phyloP scores from a whole-genome alignment of 2,888 invertebrate species.

The Lepetodrilus schrolli region DNA sequence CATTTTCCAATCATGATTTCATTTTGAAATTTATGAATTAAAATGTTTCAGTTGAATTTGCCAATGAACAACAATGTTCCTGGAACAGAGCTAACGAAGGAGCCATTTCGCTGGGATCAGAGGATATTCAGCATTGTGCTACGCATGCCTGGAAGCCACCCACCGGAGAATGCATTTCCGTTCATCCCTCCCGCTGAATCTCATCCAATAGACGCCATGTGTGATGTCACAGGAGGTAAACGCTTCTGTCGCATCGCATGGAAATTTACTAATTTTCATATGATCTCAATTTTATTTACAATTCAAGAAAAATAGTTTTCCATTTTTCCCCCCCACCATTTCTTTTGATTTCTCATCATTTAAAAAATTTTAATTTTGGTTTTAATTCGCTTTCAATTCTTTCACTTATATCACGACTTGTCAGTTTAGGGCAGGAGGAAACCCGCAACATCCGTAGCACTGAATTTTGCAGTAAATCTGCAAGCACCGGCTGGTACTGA shows the following conservation, averaged over 20 bases:
- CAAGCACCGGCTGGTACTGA: too few species aligned
- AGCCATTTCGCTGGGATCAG: slow-evolving; percentile 99
- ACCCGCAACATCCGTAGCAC: too few species aligned
- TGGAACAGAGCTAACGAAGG: slow-evolving; percentile 95
- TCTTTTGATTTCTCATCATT: too few species aligned
- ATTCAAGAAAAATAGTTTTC: neutral
- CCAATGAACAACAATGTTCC: slow-evolving; percentile 90
- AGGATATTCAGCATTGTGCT: slow-evolving; percentile 95
- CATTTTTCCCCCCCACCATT: neutral
- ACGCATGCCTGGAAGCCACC: slow-evolving; percentile 89
- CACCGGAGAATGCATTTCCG: slow-evolving; percentile 78
- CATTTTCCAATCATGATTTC: too few species aligned
- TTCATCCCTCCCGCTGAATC: slow-evolving; percentile 91
- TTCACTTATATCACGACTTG: too few species aligned
- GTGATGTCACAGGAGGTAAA: slow-evolving; percentile 96
- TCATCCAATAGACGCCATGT: slow-evolving; percentile 97
- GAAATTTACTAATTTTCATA: neutral
- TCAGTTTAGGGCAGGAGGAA: too few species aligned
- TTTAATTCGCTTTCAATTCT: too few species aligned
- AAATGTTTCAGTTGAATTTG: slow-evolving; percentile 85
- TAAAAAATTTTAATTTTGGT: too few species aligned
- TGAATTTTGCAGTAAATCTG: too few species aligned
- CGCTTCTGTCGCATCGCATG: neutral
- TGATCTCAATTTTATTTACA: neutral
- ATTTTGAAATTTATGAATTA: too few species aligned